A percentile compares a stretch with the other conserved stretches of the same genome.
Conservation (phyloP, 2,113 vertebrate genomes). For the Azemiops feae region DNA sequence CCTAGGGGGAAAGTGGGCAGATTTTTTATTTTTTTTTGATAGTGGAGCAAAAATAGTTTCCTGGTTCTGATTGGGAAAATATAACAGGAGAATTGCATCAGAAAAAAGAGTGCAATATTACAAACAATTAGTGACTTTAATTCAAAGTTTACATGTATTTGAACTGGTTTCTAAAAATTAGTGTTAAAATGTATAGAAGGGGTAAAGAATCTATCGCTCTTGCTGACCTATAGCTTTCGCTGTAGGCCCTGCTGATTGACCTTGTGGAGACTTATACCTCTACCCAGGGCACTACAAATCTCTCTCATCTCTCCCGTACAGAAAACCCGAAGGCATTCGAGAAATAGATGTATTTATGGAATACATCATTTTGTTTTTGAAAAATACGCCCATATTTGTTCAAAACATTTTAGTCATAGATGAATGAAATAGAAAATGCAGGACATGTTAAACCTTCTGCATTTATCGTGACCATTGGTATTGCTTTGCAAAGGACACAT, state of each 20-base stretch:
- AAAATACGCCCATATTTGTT: background rate
- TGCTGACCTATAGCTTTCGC: background rate
- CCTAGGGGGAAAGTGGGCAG: background rate
- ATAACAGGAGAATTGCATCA: background rate
- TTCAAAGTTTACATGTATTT: background rate
- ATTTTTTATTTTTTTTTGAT: background rate
- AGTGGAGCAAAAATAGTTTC: background rate
- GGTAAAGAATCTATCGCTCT: background rate
- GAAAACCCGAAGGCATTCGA: background rate
- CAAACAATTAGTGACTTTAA: background rate
- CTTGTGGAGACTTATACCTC: background rate
- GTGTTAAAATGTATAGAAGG: slow-evolving; percentile 19
- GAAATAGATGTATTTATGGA: background rate
- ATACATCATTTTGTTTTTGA: background rate
- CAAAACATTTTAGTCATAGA: background rate
- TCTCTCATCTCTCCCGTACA: background rate
- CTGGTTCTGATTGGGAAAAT: background rate
- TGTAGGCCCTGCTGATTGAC: background rate
- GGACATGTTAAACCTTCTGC: background rate
- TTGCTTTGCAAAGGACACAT: background rate
- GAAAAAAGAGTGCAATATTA: background rate
- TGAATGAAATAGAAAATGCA: background rate
- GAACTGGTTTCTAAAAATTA: background rate
- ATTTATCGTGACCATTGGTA: background rate
- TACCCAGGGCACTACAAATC: background rate